These are phyloP conservation scores for Chascanopsetta lugubris DNA, from an alignment of 2,113 vertebrate species.

Conservation along the genomic window DNA sequence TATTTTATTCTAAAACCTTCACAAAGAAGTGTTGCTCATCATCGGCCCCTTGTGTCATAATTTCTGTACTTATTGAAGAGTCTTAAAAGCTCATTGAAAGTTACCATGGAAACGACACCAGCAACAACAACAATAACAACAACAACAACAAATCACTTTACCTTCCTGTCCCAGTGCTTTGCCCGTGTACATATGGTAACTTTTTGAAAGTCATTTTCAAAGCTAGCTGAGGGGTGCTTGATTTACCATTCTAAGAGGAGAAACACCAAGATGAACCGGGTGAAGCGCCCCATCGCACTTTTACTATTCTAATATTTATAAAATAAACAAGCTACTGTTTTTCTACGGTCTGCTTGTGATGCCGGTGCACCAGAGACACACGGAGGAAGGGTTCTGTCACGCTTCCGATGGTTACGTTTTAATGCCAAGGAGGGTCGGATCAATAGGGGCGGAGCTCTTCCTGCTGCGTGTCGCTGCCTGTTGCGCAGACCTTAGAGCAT, in stretches of 20 bases:
- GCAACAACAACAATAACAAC: slow-evolving; percentile 34
- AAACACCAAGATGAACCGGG: slow-evolving; percentile 19
- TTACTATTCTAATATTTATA: slow-evolving; percentile 64
- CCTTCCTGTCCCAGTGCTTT: slow-evolving; percentile 61
- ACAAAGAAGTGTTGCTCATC: too few relatives aligned
- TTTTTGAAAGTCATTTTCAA: slow-evolving; percentile 47
- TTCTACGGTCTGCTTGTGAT: slow-evolving; percentile 63
- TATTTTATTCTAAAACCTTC: too few relatives aligned
- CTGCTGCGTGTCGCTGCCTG: slow-evolving; percentile 27
- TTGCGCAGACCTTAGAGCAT: slow-evolving; percentile 67
- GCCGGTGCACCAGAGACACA: slow-evolving; percentile 40
- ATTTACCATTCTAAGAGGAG: slow-evolving; percentile 34
- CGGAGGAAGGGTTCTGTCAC: slow-evolving; percentile 26
- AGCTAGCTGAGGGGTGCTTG: slow-evolving; percentile 40
- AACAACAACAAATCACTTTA: slow-evolving; percentile 26
- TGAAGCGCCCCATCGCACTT: slow-evolving; percentile 54
- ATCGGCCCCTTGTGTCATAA: too few relatives aligned
- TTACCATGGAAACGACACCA: slow-evolving; percentile 45
- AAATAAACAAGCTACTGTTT: slow-evolving; percentile 60
- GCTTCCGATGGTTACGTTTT: not conserved
- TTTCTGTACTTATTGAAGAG: too few relatives aligned
- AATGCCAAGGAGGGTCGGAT: slow-evolving; percentile 48
- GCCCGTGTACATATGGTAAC: slow-evolving; percentile 54
- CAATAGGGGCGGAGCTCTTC: slow-evolving; percentile 5
- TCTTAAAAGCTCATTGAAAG: too few relatives aligned